These are phyloP conservation scores for Trichoplax adhaerens DNA, from an alignment of 37 sponge, comb jelly and placozoan genomes.

Conservation along the genomic window DNA sequence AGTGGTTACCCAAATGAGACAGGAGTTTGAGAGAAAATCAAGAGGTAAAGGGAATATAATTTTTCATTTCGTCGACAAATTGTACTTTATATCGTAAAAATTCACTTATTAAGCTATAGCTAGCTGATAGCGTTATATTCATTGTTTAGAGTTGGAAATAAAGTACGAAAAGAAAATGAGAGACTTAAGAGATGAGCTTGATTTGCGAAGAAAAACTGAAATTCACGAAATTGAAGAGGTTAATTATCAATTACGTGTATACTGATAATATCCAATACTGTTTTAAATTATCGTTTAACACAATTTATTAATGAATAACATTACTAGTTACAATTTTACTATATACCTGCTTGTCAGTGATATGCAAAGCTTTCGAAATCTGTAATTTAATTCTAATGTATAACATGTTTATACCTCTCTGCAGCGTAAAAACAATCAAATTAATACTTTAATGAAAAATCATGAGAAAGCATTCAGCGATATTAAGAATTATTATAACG, in stretches of 20 bases:
- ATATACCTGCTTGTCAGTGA: no score
- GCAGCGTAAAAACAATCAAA: slow-evolving; percentile 97
- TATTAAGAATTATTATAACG: slow-evolving; percentile 99
- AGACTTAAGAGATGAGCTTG: slow-evolving; percentile 77
- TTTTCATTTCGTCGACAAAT: no score
- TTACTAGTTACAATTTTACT: no score
- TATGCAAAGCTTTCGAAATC: no score
- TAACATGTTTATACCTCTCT: background rate
- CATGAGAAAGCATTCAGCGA: slow-evolving; percentile 99
- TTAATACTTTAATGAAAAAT: slow-evolving; percentile 86
- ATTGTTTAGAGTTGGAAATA: slow-evolving; percentile 46
- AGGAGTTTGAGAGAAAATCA: slow-evolving; percentile 55
- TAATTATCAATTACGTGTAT: background rate
- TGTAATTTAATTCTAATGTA: no score
- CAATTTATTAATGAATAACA: no score
- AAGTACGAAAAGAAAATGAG: slow-evolving; percentile 82
- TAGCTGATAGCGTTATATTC: background rate
- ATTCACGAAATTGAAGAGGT: slow-evolving; percentile 98
- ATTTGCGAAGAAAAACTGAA: slow-evolving; percentile 86
- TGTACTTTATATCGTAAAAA: no score
- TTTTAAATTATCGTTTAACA: no score
- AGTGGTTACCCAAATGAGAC: slow-evolving; percentile 47
- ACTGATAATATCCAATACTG: no score
- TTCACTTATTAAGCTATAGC: background rate
- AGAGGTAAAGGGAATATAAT: no score